phyloP scores from a whole-genome alignment of 2,888 invertebrate genomes.

The Cheilosia variabilis region DNA sequence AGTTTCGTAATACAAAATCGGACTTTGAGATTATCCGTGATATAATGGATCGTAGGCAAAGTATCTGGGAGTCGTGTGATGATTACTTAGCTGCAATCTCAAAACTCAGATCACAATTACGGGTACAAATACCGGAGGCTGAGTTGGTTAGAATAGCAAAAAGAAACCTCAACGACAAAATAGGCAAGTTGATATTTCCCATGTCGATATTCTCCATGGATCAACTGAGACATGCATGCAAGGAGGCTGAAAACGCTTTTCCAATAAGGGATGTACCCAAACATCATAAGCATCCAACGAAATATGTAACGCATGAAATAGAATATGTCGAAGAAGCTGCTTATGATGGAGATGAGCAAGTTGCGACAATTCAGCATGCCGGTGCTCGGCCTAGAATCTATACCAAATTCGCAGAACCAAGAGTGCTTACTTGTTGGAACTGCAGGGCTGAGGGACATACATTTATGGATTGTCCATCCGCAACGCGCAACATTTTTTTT shows the following conservation, averaged over 20 bases:
- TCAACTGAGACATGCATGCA: constrained; percentile 2
- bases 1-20: constrained; percentile 9
- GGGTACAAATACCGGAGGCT: neutral
- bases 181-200: constrained; percentile 3
- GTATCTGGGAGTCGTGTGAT: constrained; percentile 18
- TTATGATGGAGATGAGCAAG: neutral
- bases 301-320: neutral
- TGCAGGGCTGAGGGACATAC: neutral
- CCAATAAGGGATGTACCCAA: neutral
- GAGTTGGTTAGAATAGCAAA: neutral
- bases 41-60: constrained; percentile 6
- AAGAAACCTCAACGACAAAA: neutral
- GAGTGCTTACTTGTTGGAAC: neutral
- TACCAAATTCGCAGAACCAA: too few species aligned
- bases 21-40: constrained; percentile 16
- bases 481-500: neutral
- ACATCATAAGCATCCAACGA: neutral
- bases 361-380: neutral
- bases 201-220: neutral
- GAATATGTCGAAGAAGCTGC: neutral
- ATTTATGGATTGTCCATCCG: neutral
- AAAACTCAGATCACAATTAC: constrained; percentile 3
- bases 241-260: constrained; percentile 8
- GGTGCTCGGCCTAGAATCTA: neutral
- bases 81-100: neutral